Evolutionary conservation across 35 echinoderm and acorn worm species (phyloP).

Genomic region (Stichopus chloronotus): DNA sequence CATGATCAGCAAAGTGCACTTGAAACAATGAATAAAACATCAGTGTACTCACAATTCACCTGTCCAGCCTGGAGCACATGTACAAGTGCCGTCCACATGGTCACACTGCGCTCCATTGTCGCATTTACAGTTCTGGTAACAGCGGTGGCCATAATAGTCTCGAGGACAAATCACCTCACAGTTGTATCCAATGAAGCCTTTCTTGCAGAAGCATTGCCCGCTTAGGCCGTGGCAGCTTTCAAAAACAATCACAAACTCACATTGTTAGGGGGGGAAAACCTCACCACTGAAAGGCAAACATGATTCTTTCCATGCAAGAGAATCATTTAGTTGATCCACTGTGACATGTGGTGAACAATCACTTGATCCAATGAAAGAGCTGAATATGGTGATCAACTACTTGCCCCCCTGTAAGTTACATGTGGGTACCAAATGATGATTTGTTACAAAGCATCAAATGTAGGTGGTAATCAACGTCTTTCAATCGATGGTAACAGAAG

Average conservation of each 20-base stretch:
- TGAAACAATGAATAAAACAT: background rate
- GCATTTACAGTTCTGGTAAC: constrained; percentile 68
- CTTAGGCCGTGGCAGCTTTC: constrained; percentile 68
- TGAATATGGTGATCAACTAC: no score
- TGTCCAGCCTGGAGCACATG: constrained; percentile 71
- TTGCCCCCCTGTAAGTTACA: no score
- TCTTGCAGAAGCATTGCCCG: constrained; percentile 83
- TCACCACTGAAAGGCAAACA: no score
- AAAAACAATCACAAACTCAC: background rate
- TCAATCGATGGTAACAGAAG: no score
- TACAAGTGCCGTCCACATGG: constrained; percentile 68
- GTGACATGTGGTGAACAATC: no score
- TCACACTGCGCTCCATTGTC: constrained; percentile 72
- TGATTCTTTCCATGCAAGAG: no score
- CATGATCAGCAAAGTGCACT: background rate
- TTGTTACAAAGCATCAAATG: no score
- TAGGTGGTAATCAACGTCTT: no score
- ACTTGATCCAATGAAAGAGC: no score
- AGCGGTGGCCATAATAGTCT: constrained; percentile 63
- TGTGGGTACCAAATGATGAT: no score
- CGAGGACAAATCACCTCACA: constrained; percentile 66
- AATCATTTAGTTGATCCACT: no score
- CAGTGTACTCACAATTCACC: constrained; percentile 56
- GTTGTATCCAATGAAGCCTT: constrained; percentile 72
- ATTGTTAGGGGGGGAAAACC: background rate